Base-by-base conservation (phyloP, 2,113 vertebrate species). In the Myxocyprinus asiaticus region DNA sequence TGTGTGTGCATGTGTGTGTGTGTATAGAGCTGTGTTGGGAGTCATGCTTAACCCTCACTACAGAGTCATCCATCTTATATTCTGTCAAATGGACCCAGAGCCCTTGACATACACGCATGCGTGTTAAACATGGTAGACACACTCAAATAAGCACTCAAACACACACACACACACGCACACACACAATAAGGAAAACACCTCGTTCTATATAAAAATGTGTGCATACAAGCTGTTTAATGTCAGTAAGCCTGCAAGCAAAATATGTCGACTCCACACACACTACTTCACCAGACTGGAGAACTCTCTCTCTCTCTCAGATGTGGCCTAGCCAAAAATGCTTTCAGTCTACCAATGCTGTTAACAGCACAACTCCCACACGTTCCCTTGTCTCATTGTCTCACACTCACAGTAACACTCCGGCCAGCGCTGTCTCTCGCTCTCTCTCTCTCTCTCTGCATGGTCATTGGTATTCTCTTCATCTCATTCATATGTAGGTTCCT, bases 1-100 rank as follows among this genome's bases (percentile, higher is more conserved):
- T 33, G 22, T 33, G 22, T 33, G 22, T 33, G 22, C 53, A 44
- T 2, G 9, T 58, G 51, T 61, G n/a, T 59, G 55, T 47, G 51
- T 17, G 14, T 48, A 51, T 59, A 51, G 56, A 62, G 55, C 59
- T 53, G 68, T 55, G 67, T 53, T 56, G 68, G 51, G 15, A 71
- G 68, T 71, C 68, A 73, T 56, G 56, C 61, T 62, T 47, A 73
- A 9, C 44, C 22, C 76, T 69, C 55, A 76, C 66, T 81, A 65
- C 73, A 53, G 79, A 81, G 66, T 76, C 79, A 81, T 81, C 73
- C 73, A 81, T 81, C 79, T 81, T 81, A 67, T 50, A 66, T 61
- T 55, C 79, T 81, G 79, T 70, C 73, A 81, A 76, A 76, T 11
- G 65, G 64, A 48, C 79, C 58, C 59, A 22, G 47, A 76, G 73